A percentile compares a stretch with the other conserved stretches of the same genome.
phyloP scores from a whole-genome alignment of 2,888 invertebrate genomes.

The Amphipyra berbera region DNA sequence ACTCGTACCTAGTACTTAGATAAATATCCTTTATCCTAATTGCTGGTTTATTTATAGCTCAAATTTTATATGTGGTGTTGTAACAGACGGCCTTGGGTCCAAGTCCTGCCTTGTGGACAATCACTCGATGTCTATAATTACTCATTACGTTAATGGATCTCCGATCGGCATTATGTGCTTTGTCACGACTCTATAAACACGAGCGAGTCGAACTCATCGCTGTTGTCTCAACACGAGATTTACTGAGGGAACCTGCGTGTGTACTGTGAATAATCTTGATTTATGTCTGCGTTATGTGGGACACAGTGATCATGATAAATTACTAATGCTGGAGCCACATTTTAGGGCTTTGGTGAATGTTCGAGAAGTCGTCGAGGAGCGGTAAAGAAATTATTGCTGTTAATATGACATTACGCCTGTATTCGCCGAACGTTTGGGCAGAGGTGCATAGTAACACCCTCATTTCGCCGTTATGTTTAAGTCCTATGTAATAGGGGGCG shows the following conservation, averaged over 20 bases:
- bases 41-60: slow-evolving; percentile 54
- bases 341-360: not conserved
- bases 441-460: too few relatives aligned
- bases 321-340: not conserved
- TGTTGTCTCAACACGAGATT: slow-evolving; percentile 26
- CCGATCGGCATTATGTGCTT: slow-evolving; percentile 72
- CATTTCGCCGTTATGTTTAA: too few relatives aligned
- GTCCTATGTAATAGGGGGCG: too few relatives aligned
- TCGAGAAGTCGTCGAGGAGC: too few relatives aligned
- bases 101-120: slow-evolving; percentile 69
- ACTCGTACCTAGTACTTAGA: slow-evolving; percentile 31
- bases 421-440: too few relatives aligned
- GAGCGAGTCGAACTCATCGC: slow-evolving; percentile 33
- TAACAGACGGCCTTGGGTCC: slow-evolving; percentile 77
- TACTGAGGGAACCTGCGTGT: slow-evolving; percentile 25
- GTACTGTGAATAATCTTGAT: slow-evolving; percentile 19
- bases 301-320: slow-evolving; percentile 7
- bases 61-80: slow-evolving; percentile 68
- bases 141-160: slow-evolving; percentile 83
- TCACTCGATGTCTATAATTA: slow-evolving; percentile 78
- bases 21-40: slow-evolving; percentile 62
- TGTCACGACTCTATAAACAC: slow-evolving; percentile 77
- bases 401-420: too few relatives aligned
- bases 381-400: too few relatives aligned
- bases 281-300: slow-evolving; percentile 10